phyloP scores from a whole-genome alignment of 2,113 vertebrate genomes.

The Lampris incognitus region DNA sequence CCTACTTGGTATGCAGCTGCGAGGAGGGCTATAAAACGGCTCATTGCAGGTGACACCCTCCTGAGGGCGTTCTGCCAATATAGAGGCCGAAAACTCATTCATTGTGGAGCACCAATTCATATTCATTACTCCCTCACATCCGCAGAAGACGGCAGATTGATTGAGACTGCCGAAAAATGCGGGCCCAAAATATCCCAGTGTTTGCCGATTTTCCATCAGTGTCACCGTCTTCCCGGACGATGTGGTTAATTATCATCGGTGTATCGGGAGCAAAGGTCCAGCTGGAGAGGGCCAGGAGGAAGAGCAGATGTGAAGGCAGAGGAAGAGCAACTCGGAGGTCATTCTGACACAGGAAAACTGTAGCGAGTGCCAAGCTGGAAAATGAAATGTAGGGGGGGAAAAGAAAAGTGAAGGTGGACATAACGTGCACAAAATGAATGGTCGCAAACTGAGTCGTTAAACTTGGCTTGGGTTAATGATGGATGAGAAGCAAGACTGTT shows the following conservation, averaged over 20 bases:
- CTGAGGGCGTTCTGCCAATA: conserved; percentile 63
- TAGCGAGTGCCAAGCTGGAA: background rate
- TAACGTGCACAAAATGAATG: no score
- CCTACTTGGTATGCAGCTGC: conserved; percentile 57
- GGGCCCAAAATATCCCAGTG: conserved; percentile 38
- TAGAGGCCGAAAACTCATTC: conserved; percentile 59
- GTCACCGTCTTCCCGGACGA: conserved; percentile 21
- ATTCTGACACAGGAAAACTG: background rate
- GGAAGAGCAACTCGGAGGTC: conserved; percentile 6
- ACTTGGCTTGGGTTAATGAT: background rate
- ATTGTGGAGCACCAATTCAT: conserved; percentile 62
- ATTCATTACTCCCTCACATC: conserved; percentile 63
- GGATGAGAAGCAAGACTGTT: background rate
- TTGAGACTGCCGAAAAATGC: conserved; percentile 42
- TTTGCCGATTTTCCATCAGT: conserved; percentile 44
- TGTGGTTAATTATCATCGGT: conserved; percentile 40
- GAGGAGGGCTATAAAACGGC: conserved; percentile 58
- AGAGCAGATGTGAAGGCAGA: background rate
- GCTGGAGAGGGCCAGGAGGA: conserved; percentile 4
- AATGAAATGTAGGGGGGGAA: background rate
- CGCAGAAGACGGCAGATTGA: conserved; percentile 62
- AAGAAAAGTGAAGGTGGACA: background rate
- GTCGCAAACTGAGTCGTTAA: background rate
- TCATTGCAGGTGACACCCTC: conserved; percentile 67
- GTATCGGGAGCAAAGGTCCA: conserved; percentile 1